Base-by-base conservation (phyloP, 2,797 vertebrate species). In the Neopelma chrysocephalum region DNA sequence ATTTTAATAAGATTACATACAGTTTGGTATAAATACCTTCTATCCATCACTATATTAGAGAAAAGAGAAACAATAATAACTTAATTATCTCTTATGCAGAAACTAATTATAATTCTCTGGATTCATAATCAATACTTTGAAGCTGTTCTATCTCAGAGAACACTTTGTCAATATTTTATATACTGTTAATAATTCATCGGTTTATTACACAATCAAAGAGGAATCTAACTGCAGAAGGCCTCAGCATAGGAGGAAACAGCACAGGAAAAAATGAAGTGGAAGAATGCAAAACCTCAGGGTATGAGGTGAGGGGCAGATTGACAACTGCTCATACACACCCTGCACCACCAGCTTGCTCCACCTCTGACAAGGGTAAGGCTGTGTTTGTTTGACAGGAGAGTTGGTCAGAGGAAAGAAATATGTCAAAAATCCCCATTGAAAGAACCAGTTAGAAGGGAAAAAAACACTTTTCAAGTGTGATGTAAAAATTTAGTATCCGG, bases 81-180 rank as follows among this genome's bases (percentile, higher is more conserved):
- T 91, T 94, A 89, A 97, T 97, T 96, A 96, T 96, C 79, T 92
- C 66, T 89, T 92, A 90, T 15, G 23, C 65, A 86, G 90, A 95
- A 97, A 77, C 93, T 95, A 95, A 95, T 96, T 93, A 92, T 92
- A 94, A 90, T 94, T 97, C 85, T 91, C 90, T 82, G 73, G 92
- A 87, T 93, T 93, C 76, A 22, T 83, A 93, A 96, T 96, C 96
- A 92, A 97, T 97, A 96, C 72, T 92, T 87, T 87, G 90, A 96
- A 95, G 83, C 75, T 94, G 66, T 69, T 82, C 69, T 77, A 31
- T 60, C 80, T 89, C 93, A 88, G 89, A 54, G 86, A 96, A 71
- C 48, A 84, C 70, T 93, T 90, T 96, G 95, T 96, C 97, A 96
- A 95, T 97, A 96, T 93, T 96, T 96, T 91, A 96, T 91, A 80